Conservation (phyloP, 2,888 invertebrate species). For the Alloplasta piceator region DNA sequence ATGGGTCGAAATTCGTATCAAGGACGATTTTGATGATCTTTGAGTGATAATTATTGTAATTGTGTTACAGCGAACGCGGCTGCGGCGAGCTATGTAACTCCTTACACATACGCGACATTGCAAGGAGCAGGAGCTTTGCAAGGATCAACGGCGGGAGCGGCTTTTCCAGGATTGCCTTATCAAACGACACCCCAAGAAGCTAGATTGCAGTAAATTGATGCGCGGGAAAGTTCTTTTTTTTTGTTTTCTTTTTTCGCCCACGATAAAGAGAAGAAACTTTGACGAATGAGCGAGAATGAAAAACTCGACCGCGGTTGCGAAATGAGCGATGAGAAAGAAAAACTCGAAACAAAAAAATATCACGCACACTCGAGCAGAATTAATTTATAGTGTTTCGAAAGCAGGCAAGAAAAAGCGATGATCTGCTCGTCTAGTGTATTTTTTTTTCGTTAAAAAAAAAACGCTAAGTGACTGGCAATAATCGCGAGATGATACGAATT, state of each 20-base stretch:
- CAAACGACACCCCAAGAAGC: constrained; percentile 90
- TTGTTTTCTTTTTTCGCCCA: background rate
- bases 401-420: too few species aligned
- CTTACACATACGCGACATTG: constrained; percentile 89
- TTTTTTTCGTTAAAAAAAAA: too few species aligned
- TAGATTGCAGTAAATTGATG: constrained; percentile 89
- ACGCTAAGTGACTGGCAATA: background rate
- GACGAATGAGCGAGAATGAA: constrained; percentile 18
- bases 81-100: constrained; percentile 89
- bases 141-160: constrained; percentile 84
- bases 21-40: too few species aligned
- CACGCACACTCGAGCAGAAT: constrained; percentile 14
- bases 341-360: background rate
- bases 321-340: constrained; percentile 43
- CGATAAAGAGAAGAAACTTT: constrained; percentile 31
- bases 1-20: too few species aligned
- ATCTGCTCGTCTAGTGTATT: too few species aligned
- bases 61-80: constrained; percentile 82
- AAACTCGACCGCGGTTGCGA: constrained; percentile 4
- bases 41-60: constrained; percentile 48
- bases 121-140: constrained; percentile 87
- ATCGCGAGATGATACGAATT: constrained; percentile 7
- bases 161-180: constrained; percentile 88
- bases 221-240: constrained; percentile 33
- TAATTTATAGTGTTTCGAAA: too few species aligned